Evolutionary conservation across 2,888 invertebrate species (phyloP).

Genomic region (Stenolophus ochropezus): DNA sequence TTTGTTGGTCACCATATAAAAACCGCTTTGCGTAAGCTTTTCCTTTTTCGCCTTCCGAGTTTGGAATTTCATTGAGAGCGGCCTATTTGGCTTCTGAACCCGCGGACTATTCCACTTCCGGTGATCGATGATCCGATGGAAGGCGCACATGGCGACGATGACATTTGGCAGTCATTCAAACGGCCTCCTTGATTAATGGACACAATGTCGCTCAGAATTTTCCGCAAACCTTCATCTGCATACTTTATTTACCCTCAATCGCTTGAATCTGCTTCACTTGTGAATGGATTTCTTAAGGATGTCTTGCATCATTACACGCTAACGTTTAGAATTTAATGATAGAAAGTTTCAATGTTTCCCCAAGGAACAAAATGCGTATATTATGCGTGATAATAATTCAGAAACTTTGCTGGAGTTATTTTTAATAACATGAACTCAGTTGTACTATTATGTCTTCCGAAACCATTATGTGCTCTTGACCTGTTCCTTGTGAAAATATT

Average conservation of each 20-base stretch:
- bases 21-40: no score
- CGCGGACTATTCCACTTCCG: not conserved
- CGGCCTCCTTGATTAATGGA: conserved; percentile 17
- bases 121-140: not conserved
- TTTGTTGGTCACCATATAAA: no score
- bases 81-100: not conserved
- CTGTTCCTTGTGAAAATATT: no score
- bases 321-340: not conserved
- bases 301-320: not conserved
- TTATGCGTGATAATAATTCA: not conserved
- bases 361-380: not conserved
- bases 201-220: conserved; percentile 12
- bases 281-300: not conserved
- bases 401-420: no score
- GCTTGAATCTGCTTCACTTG: not conserved
- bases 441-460: no score
- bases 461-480: no score
- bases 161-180: conserved; percentile 35
- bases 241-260: conserved; percentile 17
- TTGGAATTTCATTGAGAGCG: not conserved
- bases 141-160: conserved; percentile 7
- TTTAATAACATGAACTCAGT: no score
- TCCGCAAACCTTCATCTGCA: not conserved
- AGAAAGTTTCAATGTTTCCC: not conserved
- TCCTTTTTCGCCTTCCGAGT: not conserved